These are phyloP conservation scores for Sebastes paucispinis DNA, from an alignment of 2,797 vertebrate species.

Conservation along the genomic window DNA sequence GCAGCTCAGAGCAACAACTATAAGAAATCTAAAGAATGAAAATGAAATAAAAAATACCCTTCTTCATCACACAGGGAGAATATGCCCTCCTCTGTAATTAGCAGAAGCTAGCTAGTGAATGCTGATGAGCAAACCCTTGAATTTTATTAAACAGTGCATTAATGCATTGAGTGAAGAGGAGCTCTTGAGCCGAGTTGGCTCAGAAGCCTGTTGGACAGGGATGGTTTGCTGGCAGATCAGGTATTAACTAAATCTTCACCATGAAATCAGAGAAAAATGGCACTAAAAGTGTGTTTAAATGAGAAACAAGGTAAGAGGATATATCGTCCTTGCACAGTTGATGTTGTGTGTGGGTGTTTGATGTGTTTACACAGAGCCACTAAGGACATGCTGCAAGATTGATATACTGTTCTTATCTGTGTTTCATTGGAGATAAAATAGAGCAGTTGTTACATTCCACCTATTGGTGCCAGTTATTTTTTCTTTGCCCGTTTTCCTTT, in stretches of 20 bases:
- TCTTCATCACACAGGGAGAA: constrained; percentile 12
- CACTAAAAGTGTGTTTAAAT: not conserved
- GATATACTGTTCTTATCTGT: not conserved
- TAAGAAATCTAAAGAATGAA: constrained; percentile 14
- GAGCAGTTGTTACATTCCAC: not conserved
- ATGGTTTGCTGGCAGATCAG: not conserved
- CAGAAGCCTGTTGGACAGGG: not conserved
- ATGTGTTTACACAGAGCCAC: not conserved
- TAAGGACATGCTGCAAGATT: not conserved
- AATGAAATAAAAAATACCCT: not conserved
- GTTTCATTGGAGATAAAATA: not conserved
- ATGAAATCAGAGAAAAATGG: not conserved
- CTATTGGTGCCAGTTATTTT: not conserved
- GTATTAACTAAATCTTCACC: not conserved
- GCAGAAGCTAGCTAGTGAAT: constrained; percentile 14
- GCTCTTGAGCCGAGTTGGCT: not conserved
- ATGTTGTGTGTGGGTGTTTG: not conserved
- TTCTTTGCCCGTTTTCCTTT: not conserved
- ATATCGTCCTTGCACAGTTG: not conserved
- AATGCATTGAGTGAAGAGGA: not conserved
- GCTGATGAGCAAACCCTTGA: constrained; percentile 30
- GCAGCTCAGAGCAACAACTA: not conserved
- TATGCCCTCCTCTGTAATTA: constrained; percentile 16
- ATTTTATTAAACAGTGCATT: not conserved
- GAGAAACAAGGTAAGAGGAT: not conserved